Percentiles rank a stretch among this genome's conserved stretches.
These are phyloP conservation scores for Diploscapter pachys DNA, from an alignment of 1,140 invertebrate genomes.

Conservation along the genomic window DNA sequence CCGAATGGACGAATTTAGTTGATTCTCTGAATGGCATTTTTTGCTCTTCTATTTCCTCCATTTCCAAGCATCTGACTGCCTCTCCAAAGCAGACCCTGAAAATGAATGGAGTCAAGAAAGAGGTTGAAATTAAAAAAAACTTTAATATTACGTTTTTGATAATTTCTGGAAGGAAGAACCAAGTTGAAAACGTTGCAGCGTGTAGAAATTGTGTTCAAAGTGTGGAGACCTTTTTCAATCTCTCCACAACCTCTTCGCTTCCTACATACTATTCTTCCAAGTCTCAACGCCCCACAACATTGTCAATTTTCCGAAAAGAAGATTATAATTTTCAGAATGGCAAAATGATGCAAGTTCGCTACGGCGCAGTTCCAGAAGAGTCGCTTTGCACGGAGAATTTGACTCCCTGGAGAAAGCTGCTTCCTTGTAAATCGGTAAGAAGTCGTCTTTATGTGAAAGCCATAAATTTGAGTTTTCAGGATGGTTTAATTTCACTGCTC, in stretches of 20 bases:
- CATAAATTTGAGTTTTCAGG: constrained; percentile 22
- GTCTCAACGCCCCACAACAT: too few species aligned
- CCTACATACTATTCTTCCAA: not conserved
- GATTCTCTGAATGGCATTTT: constrained; percentile 85
- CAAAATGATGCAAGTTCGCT: constrained; percentile 62
- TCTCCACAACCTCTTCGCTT: not conserved
- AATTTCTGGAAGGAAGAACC: too few species aligned
- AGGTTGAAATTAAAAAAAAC: not conserved
- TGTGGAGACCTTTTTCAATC: not conserved
- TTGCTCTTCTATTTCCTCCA: constrained; percentile 92
- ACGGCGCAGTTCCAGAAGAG: constrained; percentile 84
- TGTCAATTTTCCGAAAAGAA: too few species aligned
- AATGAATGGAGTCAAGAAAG: constrained; percentile 1
- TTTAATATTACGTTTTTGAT: too few species aligned
- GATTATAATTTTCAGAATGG: too few species aligned
- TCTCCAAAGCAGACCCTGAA: constrained; percentile 70
- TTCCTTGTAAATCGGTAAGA: constrained; percentile 78
- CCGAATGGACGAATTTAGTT: constrained; percentile 80
- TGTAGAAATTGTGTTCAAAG: too few species aligned
- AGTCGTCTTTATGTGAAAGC: constrained; percentile 11
- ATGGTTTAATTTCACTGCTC: constrained; percentile 31
- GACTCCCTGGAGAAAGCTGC: constrained; percentile 92
- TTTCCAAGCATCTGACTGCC: constrained; percentile 81
- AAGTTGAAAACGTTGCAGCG: too few species aligned
- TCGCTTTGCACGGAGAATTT: constrained; percentile 97